phyloP scores from a whole-genome alignment of 2,888 invertebrate genomes.

The Oligia latruncula region DNA sequence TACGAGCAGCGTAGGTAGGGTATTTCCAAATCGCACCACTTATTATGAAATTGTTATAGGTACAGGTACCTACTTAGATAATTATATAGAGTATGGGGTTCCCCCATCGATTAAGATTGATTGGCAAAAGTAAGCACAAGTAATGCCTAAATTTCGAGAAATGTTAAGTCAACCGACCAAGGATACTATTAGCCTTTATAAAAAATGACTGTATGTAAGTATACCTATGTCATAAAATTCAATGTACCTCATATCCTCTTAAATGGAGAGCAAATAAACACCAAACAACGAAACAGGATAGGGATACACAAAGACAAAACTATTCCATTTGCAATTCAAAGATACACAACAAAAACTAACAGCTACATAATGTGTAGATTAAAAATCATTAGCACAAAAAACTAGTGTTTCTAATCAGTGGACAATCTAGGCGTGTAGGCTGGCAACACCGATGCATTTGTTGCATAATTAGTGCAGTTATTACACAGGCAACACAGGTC shows the following conservation, averaged over 20 bases:
- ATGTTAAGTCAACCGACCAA: background rate
- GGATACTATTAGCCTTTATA: background rate
- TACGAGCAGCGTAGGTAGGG: background rate
- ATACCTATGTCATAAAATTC: background rate
- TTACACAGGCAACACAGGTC: conserved; percentile 46
- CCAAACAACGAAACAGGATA: conserved; percentile 5
- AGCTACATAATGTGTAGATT: conserved; percentile 57
- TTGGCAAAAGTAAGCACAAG: background rate
- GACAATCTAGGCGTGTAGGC: conserved; percentile 60
- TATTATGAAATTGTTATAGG: background rate
- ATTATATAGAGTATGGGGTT: background rate
- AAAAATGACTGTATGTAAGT: background rate
- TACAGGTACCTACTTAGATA: background rate
- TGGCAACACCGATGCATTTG: conserved; percentile 52
- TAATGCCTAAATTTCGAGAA: background rate
- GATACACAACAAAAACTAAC: conserved; percentile 41
- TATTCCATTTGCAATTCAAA: conserved; percentile 58
- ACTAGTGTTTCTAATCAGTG: conserved; percentile 58
- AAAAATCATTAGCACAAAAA: conserved; percentile 58
- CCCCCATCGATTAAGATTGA: background rate
- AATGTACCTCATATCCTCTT: conserved; percentile 5
- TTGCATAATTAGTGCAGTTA: conserved; percentile 55
- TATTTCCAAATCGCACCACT: background rate
- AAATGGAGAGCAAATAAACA: background rate
- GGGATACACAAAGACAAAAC: conserved; percentile 38